Conservation (phyloP, 2,113 vertebrate genomes). For the Archilochus colubris region DNA sequence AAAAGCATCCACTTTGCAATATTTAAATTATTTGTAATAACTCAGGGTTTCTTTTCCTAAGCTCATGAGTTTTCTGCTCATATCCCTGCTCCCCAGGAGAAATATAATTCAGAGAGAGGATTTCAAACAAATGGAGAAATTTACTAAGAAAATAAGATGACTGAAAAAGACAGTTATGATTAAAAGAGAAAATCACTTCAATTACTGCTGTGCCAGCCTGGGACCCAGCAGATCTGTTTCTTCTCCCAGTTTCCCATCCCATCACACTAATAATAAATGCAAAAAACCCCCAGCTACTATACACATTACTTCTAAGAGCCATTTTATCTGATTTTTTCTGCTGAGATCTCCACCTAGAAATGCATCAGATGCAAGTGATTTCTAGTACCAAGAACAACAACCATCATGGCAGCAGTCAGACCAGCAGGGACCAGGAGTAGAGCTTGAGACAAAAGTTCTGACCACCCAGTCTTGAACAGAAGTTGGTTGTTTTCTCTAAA, state of each 20-base stretch:
- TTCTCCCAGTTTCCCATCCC: not conserved
- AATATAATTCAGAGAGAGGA: not conserved
- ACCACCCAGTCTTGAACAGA: rapidly evolving
- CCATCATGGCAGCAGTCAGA: not conserved
- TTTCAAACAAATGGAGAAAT: not conserved
- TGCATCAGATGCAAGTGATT: not conserved
- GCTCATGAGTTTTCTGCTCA: not conserved
- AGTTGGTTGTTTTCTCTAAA: not conserved
- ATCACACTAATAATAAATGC: not conserved
- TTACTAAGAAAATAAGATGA: not conserved
- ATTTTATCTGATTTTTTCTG: not conserved
- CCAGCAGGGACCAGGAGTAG: not conserved
- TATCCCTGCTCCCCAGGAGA: not conserved
- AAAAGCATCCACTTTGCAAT: not conserved
- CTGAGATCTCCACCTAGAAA: not conserved
- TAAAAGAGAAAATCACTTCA: not conserved
- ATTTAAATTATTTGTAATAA: not conserved
- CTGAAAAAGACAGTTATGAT: not conserved
- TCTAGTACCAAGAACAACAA: not conserved
- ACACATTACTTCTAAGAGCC: not conserved
- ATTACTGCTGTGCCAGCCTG: not conserved
- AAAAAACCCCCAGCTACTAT: not conserved
- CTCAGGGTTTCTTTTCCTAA: not conserved
- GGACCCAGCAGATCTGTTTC: not conserved
- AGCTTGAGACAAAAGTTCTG: not conserved